phyloP scores from a whole-genome alignment of 2,113 vertebrate species.

The Leucosticte australis region DNA sequence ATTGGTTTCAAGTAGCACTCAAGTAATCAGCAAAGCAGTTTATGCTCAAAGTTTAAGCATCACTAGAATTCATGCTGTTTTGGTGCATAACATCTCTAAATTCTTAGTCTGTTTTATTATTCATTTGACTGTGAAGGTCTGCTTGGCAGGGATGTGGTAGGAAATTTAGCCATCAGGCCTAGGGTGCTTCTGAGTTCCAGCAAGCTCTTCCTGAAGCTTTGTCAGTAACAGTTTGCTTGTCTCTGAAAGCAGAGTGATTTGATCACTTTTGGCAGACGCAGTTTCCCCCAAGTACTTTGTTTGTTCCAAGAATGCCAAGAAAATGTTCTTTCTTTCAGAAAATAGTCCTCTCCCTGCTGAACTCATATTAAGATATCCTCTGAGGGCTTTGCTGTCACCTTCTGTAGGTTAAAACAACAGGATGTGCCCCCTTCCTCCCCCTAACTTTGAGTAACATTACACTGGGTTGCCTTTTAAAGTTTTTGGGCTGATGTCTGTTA shows the following conservation, averaged over 20 bases:
- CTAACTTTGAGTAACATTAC: background rate
- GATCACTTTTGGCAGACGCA: constrained; percentile 43
- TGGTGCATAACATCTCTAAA: background rate
- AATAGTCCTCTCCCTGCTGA: background rate
- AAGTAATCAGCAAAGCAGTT: background rate
- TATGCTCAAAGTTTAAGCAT: background rate
- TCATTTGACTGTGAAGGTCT: constrained; percentile 41
- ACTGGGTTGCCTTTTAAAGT: background rate
- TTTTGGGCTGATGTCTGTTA: background rate
- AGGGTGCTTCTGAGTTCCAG: background rate
- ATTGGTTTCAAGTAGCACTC: background rate
- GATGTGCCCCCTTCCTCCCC: background rate
- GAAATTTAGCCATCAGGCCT: constrained; percentile 31
- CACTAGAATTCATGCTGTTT: background rate
- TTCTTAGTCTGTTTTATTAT: background rate
- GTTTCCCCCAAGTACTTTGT: background rate
- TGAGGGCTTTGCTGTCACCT: constrained; percentile 29
- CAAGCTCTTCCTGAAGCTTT: constrained; percentile 20
- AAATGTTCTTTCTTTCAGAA: constrained; percentile 44
- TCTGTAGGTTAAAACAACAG: constrained; percentile 31
- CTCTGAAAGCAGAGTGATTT: constrained; percentile 14
- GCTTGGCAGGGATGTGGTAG: background rate
- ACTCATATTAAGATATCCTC: constrained; percentile 9
- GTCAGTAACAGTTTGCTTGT: constrained; percentile 1
- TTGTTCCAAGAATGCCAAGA: constrained; percentile 45